These are phyloP conservation scores for Drosophila oshimai DNA, from an alignment of 1,140 invertebrate genomes.

Conservation along the genomic window DNA sequence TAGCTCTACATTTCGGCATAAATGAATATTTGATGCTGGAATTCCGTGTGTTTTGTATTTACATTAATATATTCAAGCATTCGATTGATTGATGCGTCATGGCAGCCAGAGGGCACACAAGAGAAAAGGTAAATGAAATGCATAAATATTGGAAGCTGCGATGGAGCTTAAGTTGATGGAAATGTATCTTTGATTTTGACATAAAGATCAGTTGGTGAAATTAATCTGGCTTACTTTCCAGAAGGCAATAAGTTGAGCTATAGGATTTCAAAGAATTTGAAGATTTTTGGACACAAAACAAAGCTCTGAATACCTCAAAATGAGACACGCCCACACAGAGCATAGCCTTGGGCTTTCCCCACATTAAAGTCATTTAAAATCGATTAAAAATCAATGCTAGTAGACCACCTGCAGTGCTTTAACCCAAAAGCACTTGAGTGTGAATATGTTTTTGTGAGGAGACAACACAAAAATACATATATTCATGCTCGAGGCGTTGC, in stretches of 20 bases:
- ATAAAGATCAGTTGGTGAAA: slow-evolving; percentile 23
- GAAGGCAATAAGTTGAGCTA: neutral
- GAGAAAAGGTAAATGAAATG: slow-evolving; percentile 9
- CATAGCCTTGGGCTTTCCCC: slow-evolving; percentile 17
- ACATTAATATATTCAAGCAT: slow-evolving; percentile 56
- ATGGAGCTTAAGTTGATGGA: slow-evolving; percentile 8
- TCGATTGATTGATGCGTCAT: slow-evolving; percentile 61
- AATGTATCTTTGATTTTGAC: slow-evolving; percentile 23
- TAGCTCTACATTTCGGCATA: slow-evolving; percentile 64
- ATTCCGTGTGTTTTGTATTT: slow-evolving; percentile 45
- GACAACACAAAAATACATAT: slow-evolving; percentile 2
- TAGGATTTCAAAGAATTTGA: neutral
- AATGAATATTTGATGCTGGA: slow-evolving; percentile 60
- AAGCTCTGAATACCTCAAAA: neutral
- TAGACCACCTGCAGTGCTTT: slow-evolving; percentile 59
- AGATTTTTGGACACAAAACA: no score
- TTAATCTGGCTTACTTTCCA: slow-evolving; percentile 15
- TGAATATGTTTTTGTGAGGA: slow-evolving; percentile 6
- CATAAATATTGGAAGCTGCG: slow-evolving; percentile 19
- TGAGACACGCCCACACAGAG: slow-evolving; percentile 24
- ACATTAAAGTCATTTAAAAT: slow-evolving; percentile 68
- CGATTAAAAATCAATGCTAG: slow-evolving; percentile 64
- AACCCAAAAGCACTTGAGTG: slow-evolving; percentile 20
- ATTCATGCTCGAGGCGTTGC: slow-evolving; percentile 56
- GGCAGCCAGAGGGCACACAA: slow-evolving; percentile 28